Conservation (phyloP, 2,797 vertebrate genomes). For the Gouania willdenowi region DNA sequence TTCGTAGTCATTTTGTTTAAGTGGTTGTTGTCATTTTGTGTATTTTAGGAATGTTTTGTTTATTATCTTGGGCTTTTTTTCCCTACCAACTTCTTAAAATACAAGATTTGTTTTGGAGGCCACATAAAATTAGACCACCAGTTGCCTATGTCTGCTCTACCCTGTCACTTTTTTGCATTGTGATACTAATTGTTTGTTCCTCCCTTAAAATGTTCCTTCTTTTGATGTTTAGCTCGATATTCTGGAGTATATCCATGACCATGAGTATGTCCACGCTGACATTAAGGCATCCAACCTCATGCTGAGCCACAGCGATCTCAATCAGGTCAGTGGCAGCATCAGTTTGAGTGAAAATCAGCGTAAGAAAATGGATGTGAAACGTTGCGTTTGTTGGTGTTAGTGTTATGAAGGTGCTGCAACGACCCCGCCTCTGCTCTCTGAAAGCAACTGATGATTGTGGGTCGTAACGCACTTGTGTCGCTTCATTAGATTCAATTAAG, state of each 20-base stretch:
- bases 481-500: slow-evolving; percentile 60
- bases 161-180: no score
- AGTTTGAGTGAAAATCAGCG: neutral
- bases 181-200: no score
- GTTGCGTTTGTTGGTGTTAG: neutral
- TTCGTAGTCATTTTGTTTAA: no score
- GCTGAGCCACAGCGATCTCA: slow-evolving; percentile 83
- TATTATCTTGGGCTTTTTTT: no score
- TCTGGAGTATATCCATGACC: slow-evolving; percentile 91
- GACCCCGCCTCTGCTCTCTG: slow-evolving; percentile 2
- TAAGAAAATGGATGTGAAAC: neutral
- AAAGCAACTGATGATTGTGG: slow-evolving; percentile 8
- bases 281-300: slow-evolving; percentile 96
- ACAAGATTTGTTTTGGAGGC: no score
- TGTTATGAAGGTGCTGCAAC: neutral
- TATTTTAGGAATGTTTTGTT: no score
- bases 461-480: slow-evolving; percentile 25
- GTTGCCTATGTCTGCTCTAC: no score
- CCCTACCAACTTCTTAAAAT: no score
- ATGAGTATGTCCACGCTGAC: slow-evolving; percentile 94
- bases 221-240: slow-evolving; percentile 80
- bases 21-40: no score
- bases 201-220: neutral
- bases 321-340: slow-evolving; percentile 79
- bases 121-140: no score